Evolutionary conservation across 2,888 invertebrate species (phyloP).

Genomic region (Anaspis maculata): DNA sequence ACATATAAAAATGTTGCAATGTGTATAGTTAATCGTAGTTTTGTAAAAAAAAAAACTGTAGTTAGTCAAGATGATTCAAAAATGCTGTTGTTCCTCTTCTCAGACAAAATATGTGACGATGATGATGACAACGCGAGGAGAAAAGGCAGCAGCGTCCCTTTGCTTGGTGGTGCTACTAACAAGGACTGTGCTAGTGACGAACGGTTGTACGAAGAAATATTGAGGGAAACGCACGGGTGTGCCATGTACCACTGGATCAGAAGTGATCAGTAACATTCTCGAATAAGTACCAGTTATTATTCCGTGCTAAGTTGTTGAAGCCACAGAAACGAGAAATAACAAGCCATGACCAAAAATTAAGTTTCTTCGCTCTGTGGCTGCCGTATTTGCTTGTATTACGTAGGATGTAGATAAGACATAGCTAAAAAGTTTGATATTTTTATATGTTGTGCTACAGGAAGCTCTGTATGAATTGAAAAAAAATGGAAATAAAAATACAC

Average conservation of each 20-base stretch:
- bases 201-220: conserved; percentile 45
- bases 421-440: conserved; percentile 10
- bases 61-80: too few species aligned
- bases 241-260: conserved; percentile 48
- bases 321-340: too few species aligned
- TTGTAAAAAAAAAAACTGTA: too few species aligned
- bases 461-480: neutral
- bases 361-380: neutral
- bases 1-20: conserved; percentile 41
- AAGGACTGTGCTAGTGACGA: too few species aligned
- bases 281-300: too few species aligned
- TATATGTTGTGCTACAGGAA: conserved; percentile 6
- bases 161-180: too few species aligned
- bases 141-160: too few species aligned
- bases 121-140: conserved; percentile 35
- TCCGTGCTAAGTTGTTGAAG: neutral
- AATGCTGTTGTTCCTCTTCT: conserved; percentile 38
- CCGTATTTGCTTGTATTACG: neutral
- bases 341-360: too few species aligned
- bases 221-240: conserved; percentile 58
- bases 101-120: conserved; percentile 48
- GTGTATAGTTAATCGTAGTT: too few species aligned
- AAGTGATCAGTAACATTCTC: too few species aligned
- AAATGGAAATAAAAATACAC: neutral
- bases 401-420: neutral